Conservation (phyloP, 2,888 invertebrate genomes). For the Ferdinandea cuprea region DNA sequence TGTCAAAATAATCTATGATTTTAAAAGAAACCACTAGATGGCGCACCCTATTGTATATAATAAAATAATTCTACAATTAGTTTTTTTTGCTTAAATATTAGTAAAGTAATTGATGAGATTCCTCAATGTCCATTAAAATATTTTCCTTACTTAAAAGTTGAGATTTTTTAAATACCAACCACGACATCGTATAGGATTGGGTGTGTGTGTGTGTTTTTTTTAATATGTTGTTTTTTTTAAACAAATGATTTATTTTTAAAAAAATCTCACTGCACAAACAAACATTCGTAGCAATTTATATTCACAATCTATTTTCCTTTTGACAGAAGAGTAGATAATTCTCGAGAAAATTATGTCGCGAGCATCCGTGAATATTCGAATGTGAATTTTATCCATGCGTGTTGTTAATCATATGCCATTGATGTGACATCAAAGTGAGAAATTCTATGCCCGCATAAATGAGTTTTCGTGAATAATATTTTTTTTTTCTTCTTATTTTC, state of each 20-base stretch:
- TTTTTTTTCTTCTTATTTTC: too few species aligned
- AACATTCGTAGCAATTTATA: conserved; percentile 16
- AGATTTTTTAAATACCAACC: conserved; percentile 50
- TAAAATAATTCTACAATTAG: neutral
- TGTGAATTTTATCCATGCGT: conserved; percentile 45
- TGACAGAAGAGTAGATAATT: conserved; percentile 30
- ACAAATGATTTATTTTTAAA: conserved; percentile 51
- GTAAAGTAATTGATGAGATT: conserved; percentile 50
- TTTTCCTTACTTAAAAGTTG: conserved; percentile 40
- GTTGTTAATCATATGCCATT: conserved; percentile 42
- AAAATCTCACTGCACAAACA: conserved; percentile 14
- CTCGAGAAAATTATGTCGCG: conserved; percentile 30
- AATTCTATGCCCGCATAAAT: conserved; percentile 10
- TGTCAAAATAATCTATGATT: too few species aligned
- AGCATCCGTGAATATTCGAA: conserved; percentile 43
- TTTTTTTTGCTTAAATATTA: conserved; percentile 13
- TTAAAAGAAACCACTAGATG: too few species aligned
- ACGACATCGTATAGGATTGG: conserved; percentile 22
- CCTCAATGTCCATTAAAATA: conserved; percentile 42
- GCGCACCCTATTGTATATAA: too few species aligned
- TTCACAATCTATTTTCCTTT: conserved; percentile 21
- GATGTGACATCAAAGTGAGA: conserved; percentile 46
- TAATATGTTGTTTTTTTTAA: conserved; percentile 14
- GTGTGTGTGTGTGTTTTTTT: neutral
- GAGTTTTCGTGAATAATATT: neutral